Evolutionary conservation across 1,140 invertebrate species (phyloP).

Genomic region (Pachypsylla venusta): DNA sequence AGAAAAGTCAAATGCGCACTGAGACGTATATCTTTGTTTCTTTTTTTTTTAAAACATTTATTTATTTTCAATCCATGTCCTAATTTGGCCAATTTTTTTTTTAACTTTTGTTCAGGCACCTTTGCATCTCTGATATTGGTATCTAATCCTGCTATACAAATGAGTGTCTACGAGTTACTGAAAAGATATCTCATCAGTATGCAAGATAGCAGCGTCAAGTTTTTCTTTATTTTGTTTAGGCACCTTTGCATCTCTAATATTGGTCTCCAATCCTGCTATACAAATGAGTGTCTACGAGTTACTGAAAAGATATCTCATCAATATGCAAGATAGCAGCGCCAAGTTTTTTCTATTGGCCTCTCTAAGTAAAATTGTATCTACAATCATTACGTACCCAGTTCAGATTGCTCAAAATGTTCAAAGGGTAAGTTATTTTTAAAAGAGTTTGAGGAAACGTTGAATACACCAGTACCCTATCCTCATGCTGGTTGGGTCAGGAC

Average conservation of each 20-base stretch:
- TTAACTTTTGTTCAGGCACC: too few species aligned
- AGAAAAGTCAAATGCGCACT: too few species aligned
- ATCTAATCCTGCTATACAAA: constrained; percentile 77
- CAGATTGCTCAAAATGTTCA: constrained; percentile 74
- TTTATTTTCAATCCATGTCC: too few species aligned
- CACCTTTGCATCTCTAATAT: constrained; percentile 60
- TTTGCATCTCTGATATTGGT: constrained; percentile 69
- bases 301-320: constrained; percentile 44
- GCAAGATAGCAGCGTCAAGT: constrained; percentile 37
- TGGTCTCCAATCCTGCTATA: constrained; percentile 75
- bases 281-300: constrained; percentile 84
- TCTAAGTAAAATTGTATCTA: constrained; percentile 63
- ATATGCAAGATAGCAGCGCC: constrained; percentile 35
- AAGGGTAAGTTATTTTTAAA: constrained; percentile 36
- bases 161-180: constrained; percentile 75
- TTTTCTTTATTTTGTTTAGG: constrained; percentile 60
- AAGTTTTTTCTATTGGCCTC: constrained; percentile 53
- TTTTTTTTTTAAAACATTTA: too few species aligned
- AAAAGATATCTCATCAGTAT: constrained; percentile 40
- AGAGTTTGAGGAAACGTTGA: not conserved
- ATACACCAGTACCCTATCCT: not conserved
- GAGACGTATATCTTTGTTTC: too few species aligned
- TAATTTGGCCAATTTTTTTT: too few species aligned
- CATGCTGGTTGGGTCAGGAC: not conserved
- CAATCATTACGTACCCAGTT: constrained; percentile 70